A percentile compares a stretch with the other conserved stretches of the same genome.
phyloP scores from a whole-genome alignment of 1,140 invertebrate genomes.

The Euura saliciscinereae region DNA sequence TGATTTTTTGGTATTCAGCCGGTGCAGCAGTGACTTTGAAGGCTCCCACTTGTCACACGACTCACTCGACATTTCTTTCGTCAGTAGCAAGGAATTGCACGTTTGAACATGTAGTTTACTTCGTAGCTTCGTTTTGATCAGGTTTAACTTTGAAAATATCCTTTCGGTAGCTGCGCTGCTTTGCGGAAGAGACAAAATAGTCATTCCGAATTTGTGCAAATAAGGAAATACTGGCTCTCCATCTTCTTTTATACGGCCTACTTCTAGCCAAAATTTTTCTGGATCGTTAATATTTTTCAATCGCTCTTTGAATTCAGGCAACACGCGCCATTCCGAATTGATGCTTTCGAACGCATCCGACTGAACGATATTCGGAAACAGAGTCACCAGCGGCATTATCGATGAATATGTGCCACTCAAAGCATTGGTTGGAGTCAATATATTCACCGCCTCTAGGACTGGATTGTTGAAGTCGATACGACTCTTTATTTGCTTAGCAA shows the following conservation, averaged over 20 bases:
- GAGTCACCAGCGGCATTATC: conserved; percentile 12
- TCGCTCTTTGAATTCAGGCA: conserved; percentile 16
- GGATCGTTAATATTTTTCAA: not conserved
- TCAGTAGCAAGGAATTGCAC: not conserved
- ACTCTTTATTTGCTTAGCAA: conserved; percentile 10
- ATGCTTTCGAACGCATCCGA: conserved; percentile 10
- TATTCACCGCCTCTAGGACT: conserved; percentile 1
- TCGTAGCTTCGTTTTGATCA: not conserved
- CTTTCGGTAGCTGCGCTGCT: not conserved
- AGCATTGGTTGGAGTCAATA: conserved; percentile 15
- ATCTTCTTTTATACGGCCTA: not conserved
- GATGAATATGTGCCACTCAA: not conserved
- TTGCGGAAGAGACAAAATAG: not conserved
- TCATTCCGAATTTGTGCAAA: not conserved
- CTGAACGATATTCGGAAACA: conserved; percentile 17
- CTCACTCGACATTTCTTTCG: no score
- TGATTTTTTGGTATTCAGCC: no score
- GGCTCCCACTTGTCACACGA: no score
- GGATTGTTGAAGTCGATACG: conserved; percentile 17
- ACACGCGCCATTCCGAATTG: conserved; percentile 18
- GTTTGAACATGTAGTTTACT: not conserved
- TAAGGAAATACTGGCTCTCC: not conserved
- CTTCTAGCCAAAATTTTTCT: not conserved
- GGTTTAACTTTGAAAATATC: not conserved
- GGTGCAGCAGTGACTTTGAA: no score